Base-by-base conservation (phyloP, 2,797 vertebrate species). In the Macroramphosus scolopax region DNA sequence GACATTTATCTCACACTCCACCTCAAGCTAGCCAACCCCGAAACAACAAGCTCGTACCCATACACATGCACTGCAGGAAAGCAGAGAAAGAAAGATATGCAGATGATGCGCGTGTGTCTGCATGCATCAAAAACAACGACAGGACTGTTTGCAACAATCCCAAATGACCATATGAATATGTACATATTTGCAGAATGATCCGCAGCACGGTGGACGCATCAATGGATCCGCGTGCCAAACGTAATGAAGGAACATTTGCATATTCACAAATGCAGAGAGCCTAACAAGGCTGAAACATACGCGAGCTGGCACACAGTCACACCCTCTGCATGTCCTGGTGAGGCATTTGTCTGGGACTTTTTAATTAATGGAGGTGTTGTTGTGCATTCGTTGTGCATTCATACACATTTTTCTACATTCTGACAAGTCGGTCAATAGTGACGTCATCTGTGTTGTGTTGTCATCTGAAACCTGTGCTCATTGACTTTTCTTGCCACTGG, bases 1-100 rank as follows among this genome's bases (percentile, higher is more conserved):
- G 67, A 78, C 78, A 86, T 90, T 81, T 75, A 75, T 88, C 82
- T 86, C 56, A 52, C 58, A 60, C 63, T 51, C 45, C 52, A 59
- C 51, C 46, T 74, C 40, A 43, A 31, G 55, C 55, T 63, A 55
- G 41, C 53, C 40, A 59, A 58, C 48, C 55, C 58, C 65, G 28
- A 40, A 45, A 25, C 43, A 58, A 16, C 44, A 24, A 51, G 32
- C 57, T 47, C 53, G 66, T 41, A 47, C 35, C 34, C 52, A 56
- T 53, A 6, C 39, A 24, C 32, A 40, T 35, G 25, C 29, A 28
- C 13, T 25, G 53, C 52, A 51, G 38, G 44, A 62, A 57, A 58
- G 72, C 64, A 74, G 35, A 38, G 39, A 49, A 55, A 62, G 50
- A 51, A 46, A 62, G 52, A 73, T 50, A 60, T 39, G 58, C 20